Base-by-base conservation (phyloP, 2,888 invertebrate species). In the Drosophila nr. fundita region DNA sequence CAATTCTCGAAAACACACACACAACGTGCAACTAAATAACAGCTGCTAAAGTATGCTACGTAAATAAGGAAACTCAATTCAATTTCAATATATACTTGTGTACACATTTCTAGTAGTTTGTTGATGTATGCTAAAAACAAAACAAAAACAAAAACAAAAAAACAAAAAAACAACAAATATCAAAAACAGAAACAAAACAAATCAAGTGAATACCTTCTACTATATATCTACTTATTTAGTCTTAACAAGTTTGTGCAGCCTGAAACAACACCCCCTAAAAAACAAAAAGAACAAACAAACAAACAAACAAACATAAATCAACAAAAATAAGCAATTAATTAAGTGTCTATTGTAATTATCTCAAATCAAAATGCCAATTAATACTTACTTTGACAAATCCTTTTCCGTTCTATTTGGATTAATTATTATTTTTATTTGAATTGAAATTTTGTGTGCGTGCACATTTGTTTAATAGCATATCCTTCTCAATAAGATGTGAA, bases 61-160 rank as follows among this genome's bases (percentile, higher is more conserved):
- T 82, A 82, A 85, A 80, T 88, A 86, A 88, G 83, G 83, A 82
- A 66, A 69, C 70, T 71, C 30, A 42, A 21, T 57, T 65, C 50
- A 66, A 80, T 75, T 70, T 78, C 68, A 62, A 84, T 76, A 62
- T 80, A 72, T 76, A 78, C 54, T 64, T 63, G 64, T 84, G 82
- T 65, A 70, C 68, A 58, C 72, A 78, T 65, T 78, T 74, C 48
- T 78, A 90, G 82, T 90, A 88, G 87, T 55, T 85, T 87, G 70
- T 87, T 82, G 84, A 78, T 84, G 87, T 89, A 78, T 90, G 76
- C 80, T 90, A 88, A 88, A 80, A 63, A 72, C 54, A 64, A 67
- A 63, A 67, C 69, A 52, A 40, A 61, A 69, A 67, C 64, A 45
- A 42, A 49, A 52, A 42, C 54, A 68, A 64, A 40, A 58, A 30